These are phyloP conservation scores for Lepidochrysops patricia DNA, from an alignment of 2,888 invertebrate species.

Conservation along the genomic window DNA sequence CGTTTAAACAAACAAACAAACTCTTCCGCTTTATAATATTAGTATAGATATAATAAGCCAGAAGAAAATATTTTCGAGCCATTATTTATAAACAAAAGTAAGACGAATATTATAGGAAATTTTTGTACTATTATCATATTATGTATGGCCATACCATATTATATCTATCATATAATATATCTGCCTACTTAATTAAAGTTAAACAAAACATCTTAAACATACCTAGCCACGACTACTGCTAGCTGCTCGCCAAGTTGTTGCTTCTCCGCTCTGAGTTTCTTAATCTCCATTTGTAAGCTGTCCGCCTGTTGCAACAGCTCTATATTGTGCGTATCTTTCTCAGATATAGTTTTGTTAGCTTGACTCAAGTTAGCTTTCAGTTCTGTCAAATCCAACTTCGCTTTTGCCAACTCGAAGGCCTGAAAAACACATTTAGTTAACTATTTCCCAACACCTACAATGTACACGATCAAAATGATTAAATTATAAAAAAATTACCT, in stretches of 20 bases:
- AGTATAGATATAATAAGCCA: no score
- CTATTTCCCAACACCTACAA: not conserved
- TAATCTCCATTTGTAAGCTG: constrained; percentile 36
- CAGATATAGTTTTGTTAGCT: constrained; percentile 54
- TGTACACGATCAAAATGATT: no score
- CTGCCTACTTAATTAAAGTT: not conserved
- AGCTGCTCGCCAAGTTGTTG: constrained; percentile 38
- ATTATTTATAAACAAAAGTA: no score
- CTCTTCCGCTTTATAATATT: no score
- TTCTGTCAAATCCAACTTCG: constrained; percentile 64
- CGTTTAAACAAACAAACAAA: no score
- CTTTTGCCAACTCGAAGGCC: constrained; percentile 69
- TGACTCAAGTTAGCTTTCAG: constrained; percentile 62
- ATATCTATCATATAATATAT: not conserved
- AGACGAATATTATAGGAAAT: no score
- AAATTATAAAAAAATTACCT: constrained; percentile 36
- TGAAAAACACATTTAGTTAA: constrained; percentile 24
- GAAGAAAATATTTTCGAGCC: no score
- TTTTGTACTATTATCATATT: no score
- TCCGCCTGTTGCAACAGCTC: constrained; percentile 34
- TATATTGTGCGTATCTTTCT: constrained; percentile 40
- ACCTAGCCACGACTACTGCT: constrained; percentile 40
- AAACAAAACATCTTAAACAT: not conserved
- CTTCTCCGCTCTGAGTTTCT: constrained; percentile 34
- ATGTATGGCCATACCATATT: no score